phyloP scores from a whole-genome alignment of 2,113 vertebrate species.

The Peromyscus polionotus region DNA sequence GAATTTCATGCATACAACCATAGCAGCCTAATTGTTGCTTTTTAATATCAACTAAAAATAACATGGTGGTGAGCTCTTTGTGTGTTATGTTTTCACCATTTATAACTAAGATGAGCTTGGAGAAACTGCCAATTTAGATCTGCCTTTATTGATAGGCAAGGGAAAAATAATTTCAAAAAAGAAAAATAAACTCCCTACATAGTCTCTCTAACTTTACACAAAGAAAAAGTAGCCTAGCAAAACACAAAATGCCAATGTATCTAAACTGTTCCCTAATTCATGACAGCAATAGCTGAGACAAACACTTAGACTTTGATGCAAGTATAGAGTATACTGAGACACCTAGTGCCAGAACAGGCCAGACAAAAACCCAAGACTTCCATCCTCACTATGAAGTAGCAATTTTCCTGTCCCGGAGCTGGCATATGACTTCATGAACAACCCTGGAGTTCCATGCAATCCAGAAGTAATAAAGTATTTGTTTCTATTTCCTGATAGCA shows the following conservation, averaged over 20 bases:
- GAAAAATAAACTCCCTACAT: not conserved
- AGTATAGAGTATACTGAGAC: not conserved
- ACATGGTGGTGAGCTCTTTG: not conserved
- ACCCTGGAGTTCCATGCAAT: not conserved
- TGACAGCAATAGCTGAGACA: not conserved
- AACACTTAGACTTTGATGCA: not conserved
- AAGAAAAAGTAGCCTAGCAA: not conserved
- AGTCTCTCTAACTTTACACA: not conserved
- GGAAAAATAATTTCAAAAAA: not conserved
- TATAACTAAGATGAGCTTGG: not conserved
- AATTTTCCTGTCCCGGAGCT: not conserved
- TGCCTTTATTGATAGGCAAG: not conserved
- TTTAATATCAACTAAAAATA: not conserved
- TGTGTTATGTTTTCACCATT: not conserved
- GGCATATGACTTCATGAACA: no score
- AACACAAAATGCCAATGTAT: not conserved
- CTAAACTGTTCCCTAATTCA: not conserved
- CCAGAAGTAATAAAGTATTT: not conserved
- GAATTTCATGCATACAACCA: not conserved
- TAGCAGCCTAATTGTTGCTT: not conserved
- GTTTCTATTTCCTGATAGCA: not conserved
- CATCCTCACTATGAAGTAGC: fast-evolving
- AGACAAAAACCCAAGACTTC: not conserved
- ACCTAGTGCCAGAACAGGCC: not conserved
- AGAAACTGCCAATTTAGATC: not conserved